A percentile compares a stretch with the other conserved stretches of the same genome.
Evolutionary conservation across 2,113 vertebrate species (phyloP).

Genomic region (Ascaphus truei): DNA sequence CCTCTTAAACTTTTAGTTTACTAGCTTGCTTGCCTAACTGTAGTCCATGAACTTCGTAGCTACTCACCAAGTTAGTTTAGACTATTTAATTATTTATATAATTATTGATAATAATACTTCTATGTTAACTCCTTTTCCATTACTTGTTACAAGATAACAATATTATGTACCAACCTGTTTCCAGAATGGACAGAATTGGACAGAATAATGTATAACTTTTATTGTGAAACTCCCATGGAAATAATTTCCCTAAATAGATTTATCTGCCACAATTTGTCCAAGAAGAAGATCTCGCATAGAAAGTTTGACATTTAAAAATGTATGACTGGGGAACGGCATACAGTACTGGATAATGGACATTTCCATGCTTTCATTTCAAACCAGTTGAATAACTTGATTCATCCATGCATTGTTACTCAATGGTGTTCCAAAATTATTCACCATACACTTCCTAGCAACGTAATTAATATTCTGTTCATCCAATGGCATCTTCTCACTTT

Average conservation of each 20-base stretch:
- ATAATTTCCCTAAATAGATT: conserved; percentile 24
- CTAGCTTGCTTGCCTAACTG: no score
- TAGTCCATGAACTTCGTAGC: no score
- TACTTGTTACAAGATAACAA: conserved; percentile 22
- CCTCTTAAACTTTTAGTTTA: no score
- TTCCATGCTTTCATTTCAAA: background rate
- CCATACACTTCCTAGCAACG: background rate
- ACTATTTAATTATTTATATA: no score
- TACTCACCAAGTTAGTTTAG: no score
- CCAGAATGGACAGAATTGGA: conserved; percentile 29
- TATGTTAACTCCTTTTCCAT: conserved; percentile 20
- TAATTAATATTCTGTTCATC: background rate
- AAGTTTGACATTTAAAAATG: conserved; percentile 33
- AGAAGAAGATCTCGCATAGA: conserved; percentile 30
- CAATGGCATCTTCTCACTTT: background rate
- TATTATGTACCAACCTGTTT: conserved; percentile 13
- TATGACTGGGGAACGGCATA: conserved; percentile 10
- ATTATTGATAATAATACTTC: conserved; percentile 16
- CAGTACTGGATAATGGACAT: conserved; percentile 11
- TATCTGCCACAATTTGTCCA: conserved; percentile 26
- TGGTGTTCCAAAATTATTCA: background rate
- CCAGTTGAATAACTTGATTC: background rate
- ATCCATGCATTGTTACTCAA: conserved; percentile 26
- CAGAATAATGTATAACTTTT: conserved; percentile 31
- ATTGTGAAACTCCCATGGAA: conserved; percentile 29